Percentiles rank a stretch among this genome's conserved stretches.
phyloP scores from a whole-genome alignment of 2,113 vertebrate genomes.

The Burhinus oedicnemus region DNA sequence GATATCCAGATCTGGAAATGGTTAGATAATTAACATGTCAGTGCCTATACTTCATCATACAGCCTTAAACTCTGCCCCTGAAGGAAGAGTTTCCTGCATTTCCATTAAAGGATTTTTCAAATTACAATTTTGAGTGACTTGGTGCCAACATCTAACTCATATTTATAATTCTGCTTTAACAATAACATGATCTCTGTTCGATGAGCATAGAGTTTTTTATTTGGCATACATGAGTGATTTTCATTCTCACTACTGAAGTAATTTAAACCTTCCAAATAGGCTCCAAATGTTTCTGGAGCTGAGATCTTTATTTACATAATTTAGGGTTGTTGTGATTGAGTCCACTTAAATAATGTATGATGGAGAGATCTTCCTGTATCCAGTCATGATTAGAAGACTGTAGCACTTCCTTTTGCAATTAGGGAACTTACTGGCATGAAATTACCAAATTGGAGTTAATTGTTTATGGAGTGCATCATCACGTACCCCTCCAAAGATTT shows the following conservation, averaged over 20 bases:
- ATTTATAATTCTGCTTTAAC: neutral
- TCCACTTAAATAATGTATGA: neutral
- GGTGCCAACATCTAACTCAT: neutral
- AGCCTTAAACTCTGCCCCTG: neutral
- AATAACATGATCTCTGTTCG: neutral
- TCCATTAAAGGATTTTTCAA: neutral
- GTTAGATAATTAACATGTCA: neutral
- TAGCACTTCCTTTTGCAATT: neutral
- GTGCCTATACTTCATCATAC: neutral
- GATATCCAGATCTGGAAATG: neutral
- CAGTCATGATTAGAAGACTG: neutral
- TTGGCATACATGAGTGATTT: neutral
- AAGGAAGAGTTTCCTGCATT: neutral
- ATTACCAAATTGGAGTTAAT: constrained; percentile 9
- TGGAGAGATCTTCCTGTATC: neutral
- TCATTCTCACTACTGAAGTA: neutral
- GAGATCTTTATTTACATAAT: neutral
- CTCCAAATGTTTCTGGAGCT: neutral
- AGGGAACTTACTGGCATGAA: constrained; percentile 6
- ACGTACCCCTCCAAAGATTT: neutral
- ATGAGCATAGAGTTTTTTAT: neutral
- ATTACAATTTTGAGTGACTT: neutral
- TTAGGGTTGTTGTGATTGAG: neutral
- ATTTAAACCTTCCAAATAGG: neutral
- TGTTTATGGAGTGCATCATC: neutral